Base-by-base conservation (phyloP, 2,797 vertebrate species). In the Trachurus trachurus region DNA sequence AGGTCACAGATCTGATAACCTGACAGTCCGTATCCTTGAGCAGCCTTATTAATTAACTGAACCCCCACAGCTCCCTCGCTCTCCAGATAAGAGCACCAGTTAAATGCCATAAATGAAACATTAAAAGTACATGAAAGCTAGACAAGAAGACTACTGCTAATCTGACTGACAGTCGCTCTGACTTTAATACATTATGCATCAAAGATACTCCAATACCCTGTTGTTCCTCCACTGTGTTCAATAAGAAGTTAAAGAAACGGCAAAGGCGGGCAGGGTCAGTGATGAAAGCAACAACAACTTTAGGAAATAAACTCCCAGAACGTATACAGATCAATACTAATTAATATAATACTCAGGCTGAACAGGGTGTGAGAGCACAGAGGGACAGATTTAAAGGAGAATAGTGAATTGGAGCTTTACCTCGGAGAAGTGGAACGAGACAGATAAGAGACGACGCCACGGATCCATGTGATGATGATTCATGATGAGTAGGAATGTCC, bases 71-170 rank as follows among this genome's bases (percentile, higher is more conserved):
- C 71, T 71, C 45, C 0, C 19, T 68, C 60, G 61, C 61, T 39
- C 26, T 54, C 9, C 61, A 49, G 63, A 80, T 66, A 74, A 66
- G 56, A 81, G 64, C 53, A 61, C 29, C 66, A n/a, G 56, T 68
- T 87, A 88, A 88, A 88, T 75, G 69, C 52, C 84, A 81, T 62
- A 68, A 72, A 83, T 78, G 17, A 83, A 89, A 81, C 75, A 90
- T 84, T 37, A 17, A 84, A 71, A 70, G 39, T 47, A 63, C 77
- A 88, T 90, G 74, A 85, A 87, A 86, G 85, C 78, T 78, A 69
- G 73, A 89, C 78, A 80, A 56, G 65, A 34, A 66, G 50, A 68
- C 57, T 62, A 16, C 62, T 10, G 69, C 59, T 54, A 65, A 78
- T 59, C 71, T 71, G 70, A 74, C 44, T 63, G 75, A 69, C 74